phyloP scores from a whole-genome alignment of 2,113 vertebrate species.

The Electrona antarctica region DNA sequence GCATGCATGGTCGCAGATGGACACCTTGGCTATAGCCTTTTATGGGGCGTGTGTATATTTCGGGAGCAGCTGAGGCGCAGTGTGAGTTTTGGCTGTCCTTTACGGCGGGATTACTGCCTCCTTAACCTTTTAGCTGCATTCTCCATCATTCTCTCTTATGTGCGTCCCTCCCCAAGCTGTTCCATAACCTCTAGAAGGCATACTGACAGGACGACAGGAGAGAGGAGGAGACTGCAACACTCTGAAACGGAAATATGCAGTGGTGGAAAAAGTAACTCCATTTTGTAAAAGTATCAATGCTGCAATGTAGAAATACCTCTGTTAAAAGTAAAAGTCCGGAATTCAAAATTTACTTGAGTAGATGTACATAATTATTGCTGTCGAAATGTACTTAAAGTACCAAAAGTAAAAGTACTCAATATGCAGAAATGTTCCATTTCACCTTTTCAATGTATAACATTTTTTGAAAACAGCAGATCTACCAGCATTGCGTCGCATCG shows the following conservation, averaged over 20 bases:
- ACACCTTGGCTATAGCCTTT: conserved; percentile 43
- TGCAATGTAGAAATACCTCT: no score
- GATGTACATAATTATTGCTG: no score
- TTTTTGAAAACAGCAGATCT: no score
- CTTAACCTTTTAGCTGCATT: conserved; percentile 77
- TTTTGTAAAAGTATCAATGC: no score
- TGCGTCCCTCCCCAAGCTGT: conserved; percentile 69
- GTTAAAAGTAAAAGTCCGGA: no score
- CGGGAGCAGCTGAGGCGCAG: conserved; percentile 69
- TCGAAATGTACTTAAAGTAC: no score
- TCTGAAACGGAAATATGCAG: conserved; percentile 61
- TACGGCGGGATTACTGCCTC: conserved; percentile 70
- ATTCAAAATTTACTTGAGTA: no score
- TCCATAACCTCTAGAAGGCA: conserved; percentile 61
- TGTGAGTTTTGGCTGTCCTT: conserved; percentile 76
- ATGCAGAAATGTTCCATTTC: no score
- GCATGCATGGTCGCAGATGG: conserved; percentile 1
- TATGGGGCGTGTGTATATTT: conserved; percentile 50
- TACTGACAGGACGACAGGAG: conserved; percentile 6
- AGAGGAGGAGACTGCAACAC: conserved; percentile 36
- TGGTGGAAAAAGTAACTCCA: conserved; percentile 30
- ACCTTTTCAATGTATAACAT: no score
- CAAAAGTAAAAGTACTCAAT: no score
- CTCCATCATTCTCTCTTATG: conserved; percentile 75
- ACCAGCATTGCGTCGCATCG: no score